Percentiles rank a stretch among this genome's conserved stretches.
These are phyloP conservation scores for Drosophila lutescens DNA, from an alignment of 2,888 invertebrate species.

Conservation along the genomic window DNA sequence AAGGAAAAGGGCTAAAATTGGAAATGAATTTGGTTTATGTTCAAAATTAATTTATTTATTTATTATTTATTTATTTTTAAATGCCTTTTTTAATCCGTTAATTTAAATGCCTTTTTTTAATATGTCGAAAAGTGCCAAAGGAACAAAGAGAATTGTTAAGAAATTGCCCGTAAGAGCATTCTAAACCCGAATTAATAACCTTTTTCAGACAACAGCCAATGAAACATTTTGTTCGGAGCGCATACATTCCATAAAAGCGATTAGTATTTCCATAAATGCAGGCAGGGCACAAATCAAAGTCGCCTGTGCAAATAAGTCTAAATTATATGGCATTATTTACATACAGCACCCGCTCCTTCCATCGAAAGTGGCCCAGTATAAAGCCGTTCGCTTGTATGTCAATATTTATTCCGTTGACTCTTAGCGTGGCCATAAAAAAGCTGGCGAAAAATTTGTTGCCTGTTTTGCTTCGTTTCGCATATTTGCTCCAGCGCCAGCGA, in stretches of 20 bases:
- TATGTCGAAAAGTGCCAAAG: no score
- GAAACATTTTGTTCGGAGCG: neutral
- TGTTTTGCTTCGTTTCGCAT: conserved; percentile 28
- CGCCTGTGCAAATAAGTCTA: conserved; percentile 67
- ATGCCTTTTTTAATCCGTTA: no score
- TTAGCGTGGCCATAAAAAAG: conserved; percentile 59
- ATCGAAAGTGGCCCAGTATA: conserved; percentile 31
- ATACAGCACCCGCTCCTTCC: neutral
- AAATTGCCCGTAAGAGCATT: no score
- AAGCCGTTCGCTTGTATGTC: conserved; percentile 47
- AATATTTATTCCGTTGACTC: conserved; percentile 65
- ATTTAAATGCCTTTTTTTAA: no score
- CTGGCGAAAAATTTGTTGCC: conserved; percentile 40
- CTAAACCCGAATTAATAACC: no score
- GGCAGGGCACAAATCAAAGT: conserved; percentile 64
- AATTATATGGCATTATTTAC: conserved; percentile 72
- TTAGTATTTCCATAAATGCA: conserved; percentile 69
- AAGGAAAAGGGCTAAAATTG: neutral
- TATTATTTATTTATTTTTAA: no score
- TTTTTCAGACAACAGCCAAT: no score
- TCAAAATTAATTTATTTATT: no score
- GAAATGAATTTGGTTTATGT: neutral
- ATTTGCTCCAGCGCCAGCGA: conserved; percentile 21
- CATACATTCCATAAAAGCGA: conserved; percentile 13
- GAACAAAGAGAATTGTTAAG: no score